Percentiles rank a stretch among this genome's conserved stretches.
Conservation (phyloP, 2,113 vertebrate genomes). For the Empidonax alnorum region DNA sequence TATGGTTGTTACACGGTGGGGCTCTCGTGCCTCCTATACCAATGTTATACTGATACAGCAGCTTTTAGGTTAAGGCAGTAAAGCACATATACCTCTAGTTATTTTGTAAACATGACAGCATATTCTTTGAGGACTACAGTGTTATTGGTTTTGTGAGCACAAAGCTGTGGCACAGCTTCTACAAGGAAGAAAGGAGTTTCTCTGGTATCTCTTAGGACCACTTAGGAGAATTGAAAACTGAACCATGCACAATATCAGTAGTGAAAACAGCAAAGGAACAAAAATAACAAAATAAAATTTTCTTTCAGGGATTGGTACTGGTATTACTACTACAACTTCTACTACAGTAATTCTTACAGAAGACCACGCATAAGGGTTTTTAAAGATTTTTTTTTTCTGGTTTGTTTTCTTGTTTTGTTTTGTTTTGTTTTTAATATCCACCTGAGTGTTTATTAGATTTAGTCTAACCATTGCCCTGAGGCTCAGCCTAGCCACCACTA, state of each 20-base stretch:
- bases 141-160: not conserved
- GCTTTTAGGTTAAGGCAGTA: not conserved
- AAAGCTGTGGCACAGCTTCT: not conserved
- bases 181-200: not conserved
- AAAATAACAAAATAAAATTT: not conserved
- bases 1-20: not conserved
- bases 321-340: too few species aligned
- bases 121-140: not conserved
- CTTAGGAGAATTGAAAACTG: not conserved
- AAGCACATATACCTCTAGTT: not conserved
- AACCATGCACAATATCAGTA: not conserved
- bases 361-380: accelerated
- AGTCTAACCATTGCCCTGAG: not conserved
- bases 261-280: not conserved
- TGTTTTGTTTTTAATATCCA: not conserved
- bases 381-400: not conserved
- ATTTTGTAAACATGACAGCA: not conserved
- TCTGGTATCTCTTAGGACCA: not conserved
- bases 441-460: not conserved
- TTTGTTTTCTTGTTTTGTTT: not conserved
- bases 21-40: not conserved
- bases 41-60: not conserved
- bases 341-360: not conserved
- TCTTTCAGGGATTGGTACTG: not conserved
- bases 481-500: not conserved